Percentiles rank a stretch among this genome's conserved stretches.
phyloP scores from a whole-genome alignment of 2,888 invertebrate genomes.

The Ceramica pisi region DNA sequence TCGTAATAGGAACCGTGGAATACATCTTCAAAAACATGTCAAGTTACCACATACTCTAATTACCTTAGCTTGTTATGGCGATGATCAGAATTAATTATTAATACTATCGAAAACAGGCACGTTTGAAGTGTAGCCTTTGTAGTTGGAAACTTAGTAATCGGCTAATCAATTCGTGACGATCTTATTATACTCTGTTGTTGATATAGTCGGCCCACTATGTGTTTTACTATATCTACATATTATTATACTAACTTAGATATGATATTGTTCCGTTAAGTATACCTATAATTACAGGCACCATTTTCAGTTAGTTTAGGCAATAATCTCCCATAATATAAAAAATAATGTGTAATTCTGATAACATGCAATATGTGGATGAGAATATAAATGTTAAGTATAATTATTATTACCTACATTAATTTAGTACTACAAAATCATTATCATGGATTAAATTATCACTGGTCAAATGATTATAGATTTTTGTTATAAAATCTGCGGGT shows the following conservation, averaged over 20 bases:
- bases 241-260: not conserved
- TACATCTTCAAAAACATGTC: slow-evolving; percentile 74
- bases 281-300: too few species aligned
- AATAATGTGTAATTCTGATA: too few species aligned
- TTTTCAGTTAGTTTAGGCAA: too few species aligned
- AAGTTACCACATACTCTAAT: slow-evolving; percentile 78
- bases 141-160: slow-evolving; percentile 53
- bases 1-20: not conserved
- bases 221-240: not conserved
- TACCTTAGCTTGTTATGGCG: slow-evolving; percentile 77
- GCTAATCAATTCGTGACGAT: slow-evolving; percentile 52
- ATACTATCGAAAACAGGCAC: slow-evolving; percentile 79
- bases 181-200: slow-evolving; percentile 31
- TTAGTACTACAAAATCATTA: too few species aligned
- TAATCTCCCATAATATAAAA: too few species aligned
- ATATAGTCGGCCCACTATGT: slow-evolving; percentile 14
- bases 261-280: not conserved
- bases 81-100: slow-evolving; percentile 83
- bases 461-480: not conserved
- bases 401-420: too few species aligned
- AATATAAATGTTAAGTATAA: too few species aligned
- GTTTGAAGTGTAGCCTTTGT: slow-evolving; percentile 63
- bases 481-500: not conserved
- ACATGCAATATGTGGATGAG: too few species aligned
- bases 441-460: too few species aligned